Conservation (phyloP, 2,113 vertebrate species). For the Aegotheles bennettii region DNA sequence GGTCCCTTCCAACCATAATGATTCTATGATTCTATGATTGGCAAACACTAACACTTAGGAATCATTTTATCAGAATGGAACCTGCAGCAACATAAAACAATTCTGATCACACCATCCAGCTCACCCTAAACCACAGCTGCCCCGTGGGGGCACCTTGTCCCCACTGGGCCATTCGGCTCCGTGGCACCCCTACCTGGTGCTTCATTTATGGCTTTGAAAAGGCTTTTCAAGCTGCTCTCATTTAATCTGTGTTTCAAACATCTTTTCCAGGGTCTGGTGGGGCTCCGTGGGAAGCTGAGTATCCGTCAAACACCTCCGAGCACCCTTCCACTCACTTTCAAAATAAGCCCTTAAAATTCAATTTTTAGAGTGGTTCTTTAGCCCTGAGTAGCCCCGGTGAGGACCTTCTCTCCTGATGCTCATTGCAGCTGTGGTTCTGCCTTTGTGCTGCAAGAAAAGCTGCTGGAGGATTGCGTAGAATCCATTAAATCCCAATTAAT, state of each 20-base stretch:
- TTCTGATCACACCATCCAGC: too few relatives aligned
- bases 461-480: not conserved
- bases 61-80: too few relatives aligned
- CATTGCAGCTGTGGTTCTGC: not conserved
- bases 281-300: not conserved
- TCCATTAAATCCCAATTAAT: constrained; percentile 16
- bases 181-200: not conserved
- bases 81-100: too few relatives aligned
- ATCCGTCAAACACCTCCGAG: not conserved
- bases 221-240: not conserved
- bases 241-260: not conserved
- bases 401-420: not conserved
- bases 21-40: too few relatives aligned
- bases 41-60: too few relatives aligned
- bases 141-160: too few relatives aligned
- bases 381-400: not conserved
- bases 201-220: not conserved
- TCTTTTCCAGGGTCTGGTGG: not conserved
- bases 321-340: not conserved
- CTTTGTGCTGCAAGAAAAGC: not conserved
- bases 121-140: too few relatives aligned
- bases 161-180: not conserved
- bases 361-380: not conserved
- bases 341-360: not conserved
- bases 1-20: too few relatives aligned